Conservation (phyloP, 2,888 invertebrate species). For the Aleiodes leptofemur region DNA sequence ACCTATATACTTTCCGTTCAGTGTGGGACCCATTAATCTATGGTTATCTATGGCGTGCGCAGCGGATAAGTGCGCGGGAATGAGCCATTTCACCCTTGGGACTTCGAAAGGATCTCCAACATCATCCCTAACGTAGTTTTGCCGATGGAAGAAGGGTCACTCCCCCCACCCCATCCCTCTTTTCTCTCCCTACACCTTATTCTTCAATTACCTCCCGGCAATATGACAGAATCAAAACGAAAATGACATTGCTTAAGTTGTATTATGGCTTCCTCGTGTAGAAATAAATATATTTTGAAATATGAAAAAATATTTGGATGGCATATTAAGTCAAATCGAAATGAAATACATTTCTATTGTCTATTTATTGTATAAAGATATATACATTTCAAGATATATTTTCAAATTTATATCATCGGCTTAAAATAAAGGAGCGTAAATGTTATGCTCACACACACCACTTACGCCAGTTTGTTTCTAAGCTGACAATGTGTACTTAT, state of each 20-base stretch:
- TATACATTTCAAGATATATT: too few species aligned
- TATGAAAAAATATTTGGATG: too few species aligned
- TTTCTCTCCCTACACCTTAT: background rate
- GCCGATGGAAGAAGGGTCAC: conserved; percentile 48
- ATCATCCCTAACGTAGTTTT: conserved; percentile 50
- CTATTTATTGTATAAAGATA: too few species aligned
- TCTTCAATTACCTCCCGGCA: conserved; percentile 24
- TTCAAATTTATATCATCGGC: too few species aligned
- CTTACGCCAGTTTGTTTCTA: too few species aligned
- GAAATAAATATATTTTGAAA: background rate
- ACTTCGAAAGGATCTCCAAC: conserved; percentile 63
- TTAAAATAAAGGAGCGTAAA: too few species aligned
- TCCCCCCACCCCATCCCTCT: background rate
- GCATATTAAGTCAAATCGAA: too few species aligned
- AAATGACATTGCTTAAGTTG: background rate
- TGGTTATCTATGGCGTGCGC: conserved; percentile 74
- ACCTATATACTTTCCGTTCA: conserved; percentile 25
- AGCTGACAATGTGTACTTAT: too few species aligned
- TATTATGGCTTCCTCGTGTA: background rate
- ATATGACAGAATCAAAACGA: conserved; percentile 17
- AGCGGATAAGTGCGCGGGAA: conserved; percentile 74
- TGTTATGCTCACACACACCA: too few species aligned
- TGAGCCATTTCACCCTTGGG: conserved; percentile 76
- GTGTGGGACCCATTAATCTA: conserved; percentile 73
- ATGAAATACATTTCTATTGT: too few species aligned